These are phyloP conservation scores for Sinella curviseta DNA, from an alignment of 1,140 invertebrate genomes.

Conservation along the genomic window DNA sequence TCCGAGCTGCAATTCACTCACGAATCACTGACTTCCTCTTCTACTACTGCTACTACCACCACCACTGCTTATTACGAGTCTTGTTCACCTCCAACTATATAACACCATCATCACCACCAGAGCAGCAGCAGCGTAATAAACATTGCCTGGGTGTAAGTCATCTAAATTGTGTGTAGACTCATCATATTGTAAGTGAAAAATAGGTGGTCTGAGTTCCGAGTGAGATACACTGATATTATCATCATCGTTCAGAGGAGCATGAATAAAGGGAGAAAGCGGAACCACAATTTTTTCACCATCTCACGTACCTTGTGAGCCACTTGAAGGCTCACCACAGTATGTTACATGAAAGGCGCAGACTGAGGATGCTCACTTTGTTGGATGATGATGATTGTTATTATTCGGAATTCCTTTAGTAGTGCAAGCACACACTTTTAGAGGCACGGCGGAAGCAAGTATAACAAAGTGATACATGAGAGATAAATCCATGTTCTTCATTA, in stretches of 20 bases:
- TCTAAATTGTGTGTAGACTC: background rate
- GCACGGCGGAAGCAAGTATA: background rate
- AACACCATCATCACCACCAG: no score
- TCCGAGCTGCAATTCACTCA: background rate
- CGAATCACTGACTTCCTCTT: background rate
- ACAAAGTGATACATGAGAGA: conserved; percentile 11
- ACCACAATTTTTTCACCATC: background rate
- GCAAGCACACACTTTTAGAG: background rate
- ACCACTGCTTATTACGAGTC: no score
- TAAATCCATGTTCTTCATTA: conserved; percentile 1
- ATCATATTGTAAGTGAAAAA: background rate
- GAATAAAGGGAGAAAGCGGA: no score
- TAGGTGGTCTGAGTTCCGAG: background rate
- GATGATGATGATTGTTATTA: conserved; percentile 18
- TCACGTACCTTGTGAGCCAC: background rate
- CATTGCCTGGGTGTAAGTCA: no score
- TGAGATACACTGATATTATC: background rate
- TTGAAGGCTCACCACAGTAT: background rate
- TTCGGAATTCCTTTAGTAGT: background rate
- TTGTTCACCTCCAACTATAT: no score
- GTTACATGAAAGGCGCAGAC: no score
- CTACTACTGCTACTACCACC: background rate
- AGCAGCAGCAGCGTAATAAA: no score
- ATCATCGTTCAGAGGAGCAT: background rate
- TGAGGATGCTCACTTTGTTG: no score